Conservation (phyloP, 2,888 invertebrate species). For the Asteroscopus sphinx region DNA sequence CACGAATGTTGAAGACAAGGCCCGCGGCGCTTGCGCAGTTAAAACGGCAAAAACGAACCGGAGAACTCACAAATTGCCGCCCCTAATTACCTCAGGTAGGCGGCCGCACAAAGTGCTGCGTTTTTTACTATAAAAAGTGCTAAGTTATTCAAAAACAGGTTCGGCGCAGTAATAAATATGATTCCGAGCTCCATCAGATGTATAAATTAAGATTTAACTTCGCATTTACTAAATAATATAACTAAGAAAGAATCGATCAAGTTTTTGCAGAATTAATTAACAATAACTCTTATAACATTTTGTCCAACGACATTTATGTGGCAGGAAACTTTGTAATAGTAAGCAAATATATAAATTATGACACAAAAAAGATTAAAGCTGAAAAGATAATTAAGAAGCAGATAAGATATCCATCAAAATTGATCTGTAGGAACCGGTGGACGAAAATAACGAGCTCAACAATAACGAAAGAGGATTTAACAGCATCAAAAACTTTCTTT, state of each 20-base stretch:
- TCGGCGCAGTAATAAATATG: constrained; percentile 65
- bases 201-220: constrained; percentile 57
- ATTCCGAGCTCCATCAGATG: constrained; percentile 55
- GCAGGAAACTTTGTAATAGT: constrained; percentile 31
- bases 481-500: constrained; percentile 73
- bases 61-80: constrained; percentile 75
- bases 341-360: constrained; percentile 35
- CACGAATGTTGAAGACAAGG: constrained; percentile 44
- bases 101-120: constrained; percentile 69
- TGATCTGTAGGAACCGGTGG: constrained; percentile 40
- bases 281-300: constrained; percentile 34
- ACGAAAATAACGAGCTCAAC: constrained; percentile 54
- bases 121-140: constrained; percentile 73
- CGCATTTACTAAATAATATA: constrained; percentile 42
- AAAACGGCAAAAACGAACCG: constrained; percentile 67
- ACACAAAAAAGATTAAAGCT: constrained; percentile 19
- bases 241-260: constrained; percentile 35
- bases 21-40: constrained; percentile 60
- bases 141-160: constrained; percentile 75
- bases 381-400: constrained; percentile 44
- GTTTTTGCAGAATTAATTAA: constrained; percentile 45
- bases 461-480: constrained; percentile 62
- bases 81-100: constrained; percentile 82
- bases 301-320: constrained; percentile 38
- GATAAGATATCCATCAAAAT: constrained; percentile 51